A percentile compares a stretch with the other conserved stretches of the same genome.
These are phyloP conservation scores for Diceros bicornis DNA, from an alignment of 2,797 vertebrate species.

Conservation along the genomic window DNA sequence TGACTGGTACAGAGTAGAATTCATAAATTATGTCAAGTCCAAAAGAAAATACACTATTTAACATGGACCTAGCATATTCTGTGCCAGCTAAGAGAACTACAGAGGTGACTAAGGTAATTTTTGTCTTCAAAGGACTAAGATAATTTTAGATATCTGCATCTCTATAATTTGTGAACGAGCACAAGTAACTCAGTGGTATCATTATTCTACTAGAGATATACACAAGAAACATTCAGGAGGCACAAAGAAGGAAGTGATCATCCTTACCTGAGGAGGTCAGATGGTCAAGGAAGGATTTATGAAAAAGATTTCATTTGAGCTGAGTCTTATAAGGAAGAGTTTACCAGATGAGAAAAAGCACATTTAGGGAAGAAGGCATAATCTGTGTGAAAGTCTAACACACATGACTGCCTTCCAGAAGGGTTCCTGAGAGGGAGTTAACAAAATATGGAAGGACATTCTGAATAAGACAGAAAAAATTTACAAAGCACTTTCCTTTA, in stretches of 20 bases:
- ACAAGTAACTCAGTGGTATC: neutral
- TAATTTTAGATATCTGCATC: neutral
- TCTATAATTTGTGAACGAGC: slow-evolving; percentile 7
- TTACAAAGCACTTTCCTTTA: slow-evolving; percentile 32
- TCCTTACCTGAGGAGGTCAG: neutral
- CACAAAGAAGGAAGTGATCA: neutral
- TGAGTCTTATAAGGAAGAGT: neutral
- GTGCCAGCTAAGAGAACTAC: neutral
- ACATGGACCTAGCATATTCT: slow-evolving; percentile 29
- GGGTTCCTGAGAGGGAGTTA: neutral
- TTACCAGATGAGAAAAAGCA: neutral
- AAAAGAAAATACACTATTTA: slow-evolving; percentile 47
- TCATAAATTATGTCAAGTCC: neutral
- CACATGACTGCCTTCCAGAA: neutral
- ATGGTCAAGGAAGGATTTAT: neutral
- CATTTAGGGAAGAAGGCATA: neutral
- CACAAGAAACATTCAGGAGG: neutral
- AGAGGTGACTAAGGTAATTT: neutral
- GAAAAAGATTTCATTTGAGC: neutral
- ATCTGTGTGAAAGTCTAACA: neutral
- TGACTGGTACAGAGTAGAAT: neutral
- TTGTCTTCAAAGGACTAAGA: neutral
- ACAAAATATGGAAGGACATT: neutral
- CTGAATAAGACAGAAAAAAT: neutral
- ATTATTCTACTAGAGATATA: neutral